Evolutionary conservation across 2,797 vertebrate genomes (phyloP), one percentile per base, ranked within the genome.

Genomic region (Enteromius afrohamiltoni): DNA sequence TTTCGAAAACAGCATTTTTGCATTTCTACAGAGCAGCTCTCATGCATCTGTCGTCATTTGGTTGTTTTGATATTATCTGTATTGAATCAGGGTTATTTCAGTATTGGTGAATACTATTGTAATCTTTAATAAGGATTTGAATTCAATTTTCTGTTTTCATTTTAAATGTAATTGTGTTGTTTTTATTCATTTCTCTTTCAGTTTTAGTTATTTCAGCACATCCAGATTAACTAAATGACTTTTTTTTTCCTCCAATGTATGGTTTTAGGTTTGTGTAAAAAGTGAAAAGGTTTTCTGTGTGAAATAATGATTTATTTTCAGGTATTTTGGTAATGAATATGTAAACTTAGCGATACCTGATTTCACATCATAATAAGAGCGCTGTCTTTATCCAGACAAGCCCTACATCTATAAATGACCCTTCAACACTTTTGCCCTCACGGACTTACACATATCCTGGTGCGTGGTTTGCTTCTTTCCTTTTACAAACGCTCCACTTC

Each of bases 371-470:
- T 17, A 29, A 5, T 62, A 17, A 64, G 16, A 31, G 60, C 1
- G 14, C 60, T 1, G 60, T 64, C 14, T 29, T 64, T 23, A 62
- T 29, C 26, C 26, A 64, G 26, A 64, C 60, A 64, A 29, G 26
- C 60, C 13, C 60, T 62, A 64, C 26, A 31, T 64, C 60, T 64
- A 26, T 64, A 64, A 64, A 31, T 17, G 58, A 67, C 42, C 60
- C 23, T 3, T 64, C 3, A 29, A 29, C 7, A 0, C 29, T 21
- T 49, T 71, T 6, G 7, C n/a, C 19, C 34, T 16, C 19, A 21
- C 77, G 69, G 85, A 83, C 87, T 88, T 79, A 71, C n/a, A 67
- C 37, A 80, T 53, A 31, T 62, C 81, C 34, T 67, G 79, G 64
- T 40, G 4, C 1, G 2, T 49, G 73, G 65, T 76, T 42, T 40